Percentiles rank a stretch among this genome's conserved stretches.
These are phyloP conservation scores for Falco novaeseelandiae DNA, from an alignment of 2,797 vertebrate genomes.

Conservation along the genomic window DNA sequence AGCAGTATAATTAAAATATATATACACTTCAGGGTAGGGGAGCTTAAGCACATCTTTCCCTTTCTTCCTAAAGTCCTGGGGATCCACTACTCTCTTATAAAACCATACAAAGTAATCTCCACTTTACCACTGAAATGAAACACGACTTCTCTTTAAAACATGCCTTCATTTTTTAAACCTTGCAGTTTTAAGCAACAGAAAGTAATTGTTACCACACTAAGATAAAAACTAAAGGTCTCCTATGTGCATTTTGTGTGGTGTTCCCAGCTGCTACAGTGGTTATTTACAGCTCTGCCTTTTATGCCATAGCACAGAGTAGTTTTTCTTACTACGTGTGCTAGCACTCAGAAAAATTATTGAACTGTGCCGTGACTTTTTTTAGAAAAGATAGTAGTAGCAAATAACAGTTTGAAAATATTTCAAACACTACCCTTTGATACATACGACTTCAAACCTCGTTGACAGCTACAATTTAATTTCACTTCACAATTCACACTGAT, in stretches of 20 bases:
- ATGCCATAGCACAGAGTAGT: not conserved
- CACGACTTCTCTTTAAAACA: not conserved
- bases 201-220: not conserved
- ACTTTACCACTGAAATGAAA: not conserved
- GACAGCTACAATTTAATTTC: not conserved
- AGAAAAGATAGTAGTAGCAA: not conserved
- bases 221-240: not conserved
- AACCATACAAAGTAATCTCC: not conserved
- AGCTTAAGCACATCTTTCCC: not conserved
- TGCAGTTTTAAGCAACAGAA: not conserved
- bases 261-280: not conserved
- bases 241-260: not conserved
- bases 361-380: accelerated
- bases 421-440: not conserved
- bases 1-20: not conserved
- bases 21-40: not conserved
- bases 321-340: not conserved
- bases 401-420: not conserved
- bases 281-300: not conserved
- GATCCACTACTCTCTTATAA: not conserved
- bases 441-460: not conserved
- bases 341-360: not conserved
- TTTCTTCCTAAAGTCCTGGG: not conserved
- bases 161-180: not conserved
- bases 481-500: not conserved